A percentile compares a stretch with the other conserved stretches of the same genome.
phyloP scores from a whole-genome alignment of 1,140 invertebrate species.

The Paraescarpia echinospica region DNA sequence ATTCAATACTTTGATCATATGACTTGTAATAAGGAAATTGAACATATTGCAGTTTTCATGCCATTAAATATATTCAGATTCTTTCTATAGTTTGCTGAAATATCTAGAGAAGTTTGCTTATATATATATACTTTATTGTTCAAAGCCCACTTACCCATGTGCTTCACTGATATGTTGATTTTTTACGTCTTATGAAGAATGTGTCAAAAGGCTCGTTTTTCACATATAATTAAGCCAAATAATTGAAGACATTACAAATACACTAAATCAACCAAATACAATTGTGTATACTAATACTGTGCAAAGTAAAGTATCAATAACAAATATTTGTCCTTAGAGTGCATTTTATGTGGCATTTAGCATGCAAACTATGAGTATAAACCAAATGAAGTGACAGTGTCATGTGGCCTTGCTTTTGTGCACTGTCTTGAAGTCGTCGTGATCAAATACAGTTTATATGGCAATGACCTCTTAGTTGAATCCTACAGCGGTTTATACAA shows the following conservation, averaged over 20 bases:
- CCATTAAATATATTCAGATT: not conserved
- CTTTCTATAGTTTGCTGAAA: not conserved
- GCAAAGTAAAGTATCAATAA: not conserved
- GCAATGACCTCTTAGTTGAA: not conserved
- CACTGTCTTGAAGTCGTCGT: not conserved
- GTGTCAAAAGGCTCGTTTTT: too few relatives aligned
- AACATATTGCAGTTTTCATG: not conserved
- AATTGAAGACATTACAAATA: not conserved
- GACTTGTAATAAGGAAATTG: not conserved
- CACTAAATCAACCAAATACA: not conserved
- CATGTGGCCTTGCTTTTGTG: not conserved
- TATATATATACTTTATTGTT: too few relatives aligned
- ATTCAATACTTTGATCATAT: not conserved
- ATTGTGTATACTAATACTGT: not conserved
- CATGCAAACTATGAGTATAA: not conserved
- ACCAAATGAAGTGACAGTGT: not conserved
- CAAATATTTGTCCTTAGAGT: not conserved
- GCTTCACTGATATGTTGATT: too few relatives aligned
- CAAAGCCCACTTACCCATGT: too few relatives aligned
- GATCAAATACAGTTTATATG: slow-evolving; percentile 1
- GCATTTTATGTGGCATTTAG: not conserved
- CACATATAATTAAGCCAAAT: not conserved
- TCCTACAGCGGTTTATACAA: not conserved
- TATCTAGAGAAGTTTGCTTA: not conserved
- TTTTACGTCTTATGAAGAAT: too few relatives aligned